Evolutionary conservation across 64 coral and sea anemone species (phyloP).

Genomic region (Acropora tenuis): DNA sequence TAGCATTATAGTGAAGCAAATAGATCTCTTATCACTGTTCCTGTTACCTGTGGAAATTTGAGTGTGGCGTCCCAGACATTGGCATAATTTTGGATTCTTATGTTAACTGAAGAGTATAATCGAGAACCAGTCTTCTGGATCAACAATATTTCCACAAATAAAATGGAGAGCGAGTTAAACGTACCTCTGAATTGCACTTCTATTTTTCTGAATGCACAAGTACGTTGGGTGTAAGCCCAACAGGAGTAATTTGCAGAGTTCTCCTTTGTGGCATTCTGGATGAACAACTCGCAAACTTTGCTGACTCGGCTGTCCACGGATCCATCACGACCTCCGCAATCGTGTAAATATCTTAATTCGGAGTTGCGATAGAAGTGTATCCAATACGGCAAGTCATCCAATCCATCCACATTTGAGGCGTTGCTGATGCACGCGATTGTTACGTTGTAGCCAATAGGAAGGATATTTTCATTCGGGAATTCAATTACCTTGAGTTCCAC

Average conservation of each 20-base stretch:
- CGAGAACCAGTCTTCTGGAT: too few species aligned
- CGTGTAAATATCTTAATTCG: too few species aligned
- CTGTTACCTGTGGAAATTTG: too few species aligned
- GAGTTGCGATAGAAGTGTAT: background rate
- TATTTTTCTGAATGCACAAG: background rate
- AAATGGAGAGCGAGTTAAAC: too few species aligned
- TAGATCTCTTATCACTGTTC: too few species aligned
- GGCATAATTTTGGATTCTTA: too few species aligned
- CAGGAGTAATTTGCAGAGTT: slow-evolving; percentile 10
- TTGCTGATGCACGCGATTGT: slow-evolving; percentile 9
- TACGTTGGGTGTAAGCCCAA: background rate
- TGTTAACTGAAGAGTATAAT: too few species aligned
- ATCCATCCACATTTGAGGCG: background rate
- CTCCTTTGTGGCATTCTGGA: background rate
- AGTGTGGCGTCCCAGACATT: too few species aligned
- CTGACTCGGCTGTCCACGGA: background rate
- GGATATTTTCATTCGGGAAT: background rate
- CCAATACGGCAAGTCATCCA: background rate
- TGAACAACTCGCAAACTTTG: background rate
- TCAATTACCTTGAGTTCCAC: background rate
- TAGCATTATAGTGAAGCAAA: too few species aligned
- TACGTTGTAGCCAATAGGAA: background rate
- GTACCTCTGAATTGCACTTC: background rate
- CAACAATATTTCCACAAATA: too few species aligned
- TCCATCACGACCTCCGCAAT: background rate